Evolutionary conservation across 1,140 invertebrate species (phyloP).

Genomic region (Microplitis mediator): DNA sequence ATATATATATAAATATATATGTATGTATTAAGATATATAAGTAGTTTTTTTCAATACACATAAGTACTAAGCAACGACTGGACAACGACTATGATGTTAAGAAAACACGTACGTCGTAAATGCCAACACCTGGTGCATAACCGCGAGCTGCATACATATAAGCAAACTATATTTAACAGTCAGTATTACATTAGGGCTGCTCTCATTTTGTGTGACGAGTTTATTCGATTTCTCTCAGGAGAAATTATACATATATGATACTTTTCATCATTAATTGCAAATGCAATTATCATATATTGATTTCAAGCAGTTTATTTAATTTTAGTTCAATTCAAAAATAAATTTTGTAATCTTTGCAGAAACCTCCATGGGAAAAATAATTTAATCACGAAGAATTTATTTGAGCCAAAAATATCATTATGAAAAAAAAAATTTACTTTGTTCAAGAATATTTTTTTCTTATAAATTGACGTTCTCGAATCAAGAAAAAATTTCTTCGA

Average conservation of each 20-base stretch:
- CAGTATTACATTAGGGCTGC: background rate
- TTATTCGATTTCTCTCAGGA: background rate
- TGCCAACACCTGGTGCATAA: slow-evolving; percentile 30
- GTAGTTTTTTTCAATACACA: background rate
- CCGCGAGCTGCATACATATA: slow-evolving; percentile 24
- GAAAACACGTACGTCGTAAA: slow-evolving; percentile 25
- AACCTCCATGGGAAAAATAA: no score
- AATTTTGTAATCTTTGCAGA: no score
- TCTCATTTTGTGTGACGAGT: background rate
- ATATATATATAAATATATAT: background rate
- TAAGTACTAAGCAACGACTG: background rate
- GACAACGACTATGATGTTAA: slow-evolving; percentile 3
- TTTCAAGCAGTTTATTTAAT: no score
- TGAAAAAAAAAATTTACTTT: no score
- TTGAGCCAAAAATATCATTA: no score
- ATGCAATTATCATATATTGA: no score
- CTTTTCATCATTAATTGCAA: no score
- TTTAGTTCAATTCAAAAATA: no score
- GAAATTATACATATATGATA: background rate
- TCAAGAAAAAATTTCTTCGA: no score
- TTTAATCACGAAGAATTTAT: no score
- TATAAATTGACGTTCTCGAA: no score
- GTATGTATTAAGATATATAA: background rate
- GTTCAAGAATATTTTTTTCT: no score
- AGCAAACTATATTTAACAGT: background rate